Percentiles rank a stretch among this genome's conserved stretches.
Evolutionary conservation across 37 sponge, comb jelly and placozoan species (phyloP).

Genomic region (Spongilla lacustris): DNA sequence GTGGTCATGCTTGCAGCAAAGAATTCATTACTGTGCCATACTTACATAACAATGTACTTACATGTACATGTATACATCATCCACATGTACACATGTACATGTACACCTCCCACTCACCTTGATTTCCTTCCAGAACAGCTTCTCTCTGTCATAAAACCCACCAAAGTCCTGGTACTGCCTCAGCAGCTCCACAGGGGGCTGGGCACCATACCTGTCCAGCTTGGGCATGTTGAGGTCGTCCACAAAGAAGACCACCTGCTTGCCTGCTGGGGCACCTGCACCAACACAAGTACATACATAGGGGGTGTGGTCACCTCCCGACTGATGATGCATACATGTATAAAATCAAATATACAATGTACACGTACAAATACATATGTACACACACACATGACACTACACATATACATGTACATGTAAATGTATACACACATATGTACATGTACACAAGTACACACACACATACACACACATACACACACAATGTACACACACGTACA

Average conservation of each 20-base stretch:
- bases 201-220: constrained; percentile 97
- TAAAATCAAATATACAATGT: too few species aligned
- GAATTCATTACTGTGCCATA: neutral
- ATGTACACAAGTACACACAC: too few species aligned
- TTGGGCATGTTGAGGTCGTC: constrained; percentile 99
- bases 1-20: neutral
- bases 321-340: neutral
- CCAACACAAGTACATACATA: neutral
- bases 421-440: too few species aligned
- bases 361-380: too few species aligned
- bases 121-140: constrained; percentile 97
- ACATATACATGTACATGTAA: too few species aligned
- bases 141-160: constrained; percentile 98
- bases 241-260: constrained; percentile 91
- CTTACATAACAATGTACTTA: neutral
- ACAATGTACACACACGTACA: neutral
- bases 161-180: constrained; percentile 96
- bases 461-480: too few species aligned
- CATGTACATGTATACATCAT: neutral
- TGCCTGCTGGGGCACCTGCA: constrained; percentile 95
- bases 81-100: neutral
- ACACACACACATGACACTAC: too few species aligned
- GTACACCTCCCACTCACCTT: constrained; percentile 46
- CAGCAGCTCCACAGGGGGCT: constrained; percentile 98
- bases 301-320: neutral